A percentile compares a stretch with the other conserved stretches of the same genome.
phyloP scores from a whole-genome alignment of 92 coral and sea anemone genomes.

The Porites divaricata region DNA sequence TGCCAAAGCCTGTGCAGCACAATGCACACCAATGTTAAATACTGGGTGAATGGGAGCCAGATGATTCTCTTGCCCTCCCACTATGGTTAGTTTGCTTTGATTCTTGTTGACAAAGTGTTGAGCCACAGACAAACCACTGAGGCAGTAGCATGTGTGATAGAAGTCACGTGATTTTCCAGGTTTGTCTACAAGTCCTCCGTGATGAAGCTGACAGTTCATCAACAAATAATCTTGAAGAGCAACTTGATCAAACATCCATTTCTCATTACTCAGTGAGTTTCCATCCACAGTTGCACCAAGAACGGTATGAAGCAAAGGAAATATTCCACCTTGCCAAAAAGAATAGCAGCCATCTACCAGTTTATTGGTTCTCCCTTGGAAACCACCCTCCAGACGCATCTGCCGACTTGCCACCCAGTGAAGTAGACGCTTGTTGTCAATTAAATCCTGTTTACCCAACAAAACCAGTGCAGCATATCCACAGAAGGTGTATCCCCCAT shows the following conservation, averaged over 20 bases:
- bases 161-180: conserved; percentile 97
- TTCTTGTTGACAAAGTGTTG: conserved; percentile 88
- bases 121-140: conserved; percentile 95
- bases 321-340: conserved; percentile 98
- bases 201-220: conserved; percentile 87
- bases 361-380: conserved; percentile 98
- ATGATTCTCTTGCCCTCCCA: conserved; percentile 77
- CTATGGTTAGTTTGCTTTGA: conserved; percentile 64
- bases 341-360: conserved; percentile 99
- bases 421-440: conserved; percentile 77
- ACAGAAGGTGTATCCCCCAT: conserved; percentile 98
- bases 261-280: conserved; percentile 71
- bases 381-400: conserved; percentile 97
- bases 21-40: conserved; percentile 83
- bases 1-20: conserved; percentile 78
- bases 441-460: conserved; percentile 76
- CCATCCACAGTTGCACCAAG: conserved; percentile 64
- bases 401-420: conserved; percentile 90
- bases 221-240: conserved; percentile 92
- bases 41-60: conserved; percentile 91
- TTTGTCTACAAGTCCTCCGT: conserved; percentile 95
- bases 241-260: conserved; percentile 97
- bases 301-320: conserved; percentile 91
- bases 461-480: conserved; percentile 92
- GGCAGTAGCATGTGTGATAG: conserved; percentile 97